A percentile compares a stretch with the other conserved stretches of the same genome.
phyloP scores from a whole-genome alignment of 2,888 invertebrate genomes.

The Anticlea derivata region DNA sequence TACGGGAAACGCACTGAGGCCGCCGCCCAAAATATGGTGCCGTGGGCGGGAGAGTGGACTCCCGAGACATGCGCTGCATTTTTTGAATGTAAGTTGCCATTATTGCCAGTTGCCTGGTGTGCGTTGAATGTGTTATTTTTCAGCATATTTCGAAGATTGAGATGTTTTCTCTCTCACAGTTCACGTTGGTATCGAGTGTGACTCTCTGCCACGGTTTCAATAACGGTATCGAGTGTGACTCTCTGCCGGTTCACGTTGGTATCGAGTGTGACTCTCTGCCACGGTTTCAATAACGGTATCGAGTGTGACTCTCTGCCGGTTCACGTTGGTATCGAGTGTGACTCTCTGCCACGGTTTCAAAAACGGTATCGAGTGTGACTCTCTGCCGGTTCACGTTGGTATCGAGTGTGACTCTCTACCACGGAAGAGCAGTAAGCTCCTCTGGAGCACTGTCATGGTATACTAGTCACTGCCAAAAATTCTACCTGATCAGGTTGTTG shows the following conservation, averaged over 20 bases:
- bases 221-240: neutral
- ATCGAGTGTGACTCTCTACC: neutral
- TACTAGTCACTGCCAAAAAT: neutral
- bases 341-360: neutral
- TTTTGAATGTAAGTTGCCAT: neutral
- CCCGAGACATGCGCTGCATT: neutral
- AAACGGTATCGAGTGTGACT: neutral
- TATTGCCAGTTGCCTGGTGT: neutral
- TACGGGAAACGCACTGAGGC: neutral
- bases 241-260: neutral
- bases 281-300: neutral
- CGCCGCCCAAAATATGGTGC: neutral
- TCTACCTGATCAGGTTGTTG: neutral
- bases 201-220: neutral
- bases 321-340: neutral
- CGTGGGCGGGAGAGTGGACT: neutral
- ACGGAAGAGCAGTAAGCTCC: neutral
- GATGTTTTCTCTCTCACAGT: too few species aligned
- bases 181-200: neutral
- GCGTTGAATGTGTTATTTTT: neutral
- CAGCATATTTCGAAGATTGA: too few species aligned
- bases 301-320: neutral
- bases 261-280: neutral
- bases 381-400: neutral
- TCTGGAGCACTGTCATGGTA: neutral